These are phyloP conservation scores for Sarcophaga carnaria DNA, from an alignment of 2,888 invertebrate species.

Conservation along the genomic window DNA sequence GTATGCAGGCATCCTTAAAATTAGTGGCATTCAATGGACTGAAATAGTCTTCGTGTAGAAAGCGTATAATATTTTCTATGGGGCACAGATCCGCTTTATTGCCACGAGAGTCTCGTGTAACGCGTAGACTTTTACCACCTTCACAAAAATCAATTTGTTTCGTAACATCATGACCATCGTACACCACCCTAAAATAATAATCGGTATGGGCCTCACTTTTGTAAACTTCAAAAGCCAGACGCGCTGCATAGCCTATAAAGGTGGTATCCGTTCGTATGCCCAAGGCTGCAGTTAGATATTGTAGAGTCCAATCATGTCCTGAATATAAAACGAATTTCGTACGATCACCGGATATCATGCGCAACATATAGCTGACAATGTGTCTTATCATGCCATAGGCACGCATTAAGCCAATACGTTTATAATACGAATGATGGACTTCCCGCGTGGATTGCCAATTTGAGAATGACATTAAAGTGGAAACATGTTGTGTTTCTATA, in stretches of 20 bases:
- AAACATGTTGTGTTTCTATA: constrained; percentile 88
- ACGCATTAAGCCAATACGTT: constrained; percentile 86
- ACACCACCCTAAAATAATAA: constrained; percentile 91
- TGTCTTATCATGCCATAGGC: constrained; percentile 93
- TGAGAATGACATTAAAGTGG: constrained; percentile 90
- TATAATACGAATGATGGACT: constrained; percentile 84
- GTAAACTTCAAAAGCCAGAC: constrained; percentile 94
- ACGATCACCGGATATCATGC: constrained; percentile 89
- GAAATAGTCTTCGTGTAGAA: constrained; percentile 94
- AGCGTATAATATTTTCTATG: constrained; percentile 93
- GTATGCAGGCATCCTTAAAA: constrained; percentile 91
- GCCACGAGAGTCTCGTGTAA: constrained; percentile 82
- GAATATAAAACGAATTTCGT: constrained; percentile 92
- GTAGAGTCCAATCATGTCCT: constrained; percentile 95
- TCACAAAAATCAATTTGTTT: constrained; percentile 91
- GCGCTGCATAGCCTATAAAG: constrained; percentile 92
- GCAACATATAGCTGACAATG: constrained; percentile 90
- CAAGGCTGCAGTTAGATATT: constrained; percentile 90
- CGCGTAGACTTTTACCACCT: constrained; percentile 83
- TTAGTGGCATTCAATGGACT: constrained; percentile 92
- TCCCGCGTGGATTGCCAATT: constrained; percentile 90
- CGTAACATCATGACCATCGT: constrained; percentile 94
- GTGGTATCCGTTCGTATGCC: constrained; percentile 84
- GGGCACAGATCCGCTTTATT: constrained; percentile 88
- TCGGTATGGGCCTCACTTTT: constrained; percentile 85